Base-by-base conservation (phyloP, 2,113 vertebrate genomes). In the Megaceryle torquata region DNA sequence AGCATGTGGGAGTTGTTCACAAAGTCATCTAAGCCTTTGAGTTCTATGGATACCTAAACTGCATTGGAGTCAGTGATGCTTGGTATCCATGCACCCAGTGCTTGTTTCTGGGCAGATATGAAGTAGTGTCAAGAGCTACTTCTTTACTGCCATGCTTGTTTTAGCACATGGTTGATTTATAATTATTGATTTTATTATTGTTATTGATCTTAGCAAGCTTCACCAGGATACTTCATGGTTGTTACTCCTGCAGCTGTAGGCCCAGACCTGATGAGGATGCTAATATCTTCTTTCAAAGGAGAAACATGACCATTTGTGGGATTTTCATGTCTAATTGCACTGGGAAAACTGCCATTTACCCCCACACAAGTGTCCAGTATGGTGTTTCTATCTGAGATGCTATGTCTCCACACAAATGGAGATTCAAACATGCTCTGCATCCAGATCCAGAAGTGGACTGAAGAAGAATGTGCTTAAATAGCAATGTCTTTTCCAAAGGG, bases 61-160 rank as follows among this genome's bases (percentile, higher is more conserved):
- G 15, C 24, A 67, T 20, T 41, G n/a, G 39, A 21, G 39, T 41
- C 53, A 54, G 51, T 15, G n/a, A 11, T 59, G 14, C 53, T 29
- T 41, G 39, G n/a, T 48, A 35, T 22, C 13, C 60, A 31, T 0
- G 1, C 1, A 3, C n/a, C 7, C 51, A 46, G 39, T 20, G 24
- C 41, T n/a, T 6, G 4, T 56, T 33, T 80, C n/a, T 67, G 28
- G 24, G n/a, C 53, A 68, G 29, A 53, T 53, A 11, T 53, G 67
- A 67, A 46, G 44, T 46, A 46, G 44, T 37, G 57, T 43, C 28
- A 54, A 60, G 20, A 28, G 33, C 28, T 60, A n/a, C n/a, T 80
- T 74, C 60, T 80, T 28, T 39, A 46, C 19, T 65, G 51, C 28
- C 11, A 20, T 31, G 29, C 41, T 50, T 71, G 41, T 65, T 94